Evolutionary conservation across 2,888 invertebrate genomes (phyloP), one percentile per base, ranked within the genome.

Genomic region (Sacculina carcini): DNA sequence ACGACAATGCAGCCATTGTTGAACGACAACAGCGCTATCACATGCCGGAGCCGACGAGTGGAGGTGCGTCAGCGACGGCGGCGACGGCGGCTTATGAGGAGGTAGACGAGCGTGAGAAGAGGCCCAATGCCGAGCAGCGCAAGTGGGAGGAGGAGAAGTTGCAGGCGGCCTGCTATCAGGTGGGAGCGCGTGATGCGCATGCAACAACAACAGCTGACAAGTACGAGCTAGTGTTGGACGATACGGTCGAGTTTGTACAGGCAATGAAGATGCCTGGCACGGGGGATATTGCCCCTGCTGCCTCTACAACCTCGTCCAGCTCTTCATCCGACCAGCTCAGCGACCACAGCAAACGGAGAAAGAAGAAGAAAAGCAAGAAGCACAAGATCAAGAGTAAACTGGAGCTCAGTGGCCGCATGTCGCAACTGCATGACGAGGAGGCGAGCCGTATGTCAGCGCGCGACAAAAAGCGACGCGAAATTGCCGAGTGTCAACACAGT

Each of bases 81-180:
- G 52, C 46, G 38, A 48, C 52, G 23, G 59, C 62, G 51, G 77
- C 78, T 60, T 83, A 83, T 66, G 71, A 81, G 55, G 85, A 86
- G 69, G 77, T 82, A 29, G 85, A 86, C 66, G 84, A 85, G 58
- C 72, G 76, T 57, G 90, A 94, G 64, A 79, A 66, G 52, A 66
- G 66, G 24, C 69, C 68, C 3, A 69, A 71, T 57, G 68, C 67
- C 36, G 74, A 75, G 57, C 73, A 73, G 66, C 77, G 79, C 59
- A 87, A 87, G 70, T 98, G 96, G 96, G 96, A 98, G 66, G 85
- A 90, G 54, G 94, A 94, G 63, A 89, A 92, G 66, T 79, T 96
- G 69, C 79, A 80, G 49, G 84, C 85, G 5, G 94, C 92, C 2
- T 77, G 83, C 51, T 85, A 86, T 62, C 79, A 79, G 60, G 89